Base-by-base conservation (phyloP, 2,888 invertebrate species). In the Lottia scabra region DNA sequence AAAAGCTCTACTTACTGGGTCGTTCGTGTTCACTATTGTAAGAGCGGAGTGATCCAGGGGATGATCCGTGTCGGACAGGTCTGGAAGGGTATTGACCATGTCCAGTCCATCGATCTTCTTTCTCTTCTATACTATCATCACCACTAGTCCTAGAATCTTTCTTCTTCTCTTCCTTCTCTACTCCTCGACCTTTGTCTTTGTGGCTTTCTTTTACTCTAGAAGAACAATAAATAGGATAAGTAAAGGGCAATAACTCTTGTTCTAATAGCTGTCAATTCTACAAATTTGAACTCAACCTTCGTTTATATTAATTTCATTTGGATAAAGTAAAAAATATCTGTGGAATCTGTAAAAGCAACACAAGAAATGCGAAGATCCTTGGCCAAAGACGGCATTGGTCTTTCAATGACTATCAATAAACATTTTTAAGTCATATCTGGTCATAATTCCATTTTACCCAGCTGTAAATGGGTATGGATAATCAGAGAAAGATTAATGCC, bases 111-210 rank as follows among this genome's bases (percentile, higher is more conserved):
- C 56, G 19, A 19, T 56, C 56, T 12, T 56, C 56, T 23, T 56
- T 23, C 23, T 56, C 23, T 23, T 56, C 56, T 23, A 23, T 23
- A 56, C 56, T 56, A 13, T 56, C 56, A 56, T 75, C 75, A 45
- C 45, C 15, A 63, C 66, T 75, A 66, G 19, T 75, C 75, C 46
- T 71, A 68, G 26, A 73, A 63, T 66, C 76, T 73, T 45, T 76
- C 76, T 62, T 70, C 73, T 48, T 73, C 70, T 44, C 71, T 12
- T 80, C 79, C 48, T 70, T 64, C 67, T 75, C 78, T 38, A 74
- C 78, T 66, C 71, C 73, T 72, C 26, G 71, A 75, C 44, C 68
- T 44, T 63, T 71, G 43, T 65, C 65, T 63, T 63, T 67, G 43
- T 65, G 65, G 27, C 43, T 73, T 65, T 56, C 56, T 56, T 56